A percentile compares a stretch with the other conserved stretches of the same genome.
Conservation (phyloP, 2,888 invertebrate species). For the Amphimallon solstitiale region DNA sequence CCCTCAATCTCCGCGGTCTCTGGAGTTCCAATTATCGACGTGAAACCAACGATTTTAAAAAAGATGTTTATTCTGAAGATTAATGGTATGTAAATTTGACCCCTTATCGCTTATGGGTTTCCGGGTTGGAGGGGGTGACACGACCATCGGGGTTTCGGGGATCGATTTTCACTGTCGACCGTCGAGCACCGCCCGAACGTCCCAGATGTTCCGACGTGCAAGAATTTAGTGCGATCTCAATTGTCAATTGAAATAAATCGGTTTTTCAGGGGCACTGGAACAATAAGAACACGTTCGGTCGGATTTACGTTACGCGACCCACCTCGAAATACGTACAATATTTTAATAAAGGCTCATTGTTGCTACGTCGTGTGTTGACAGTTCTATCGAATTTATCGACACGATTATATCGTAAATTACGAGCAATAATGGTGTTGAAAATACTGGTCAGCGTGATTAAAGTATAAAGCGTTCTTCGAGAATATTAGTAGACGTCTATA, state of each 20-base stretch:
- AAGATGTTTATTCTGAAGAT: constrained; percentile 25
- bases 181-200: not conserved
- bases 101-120: constrained; percentile 20
- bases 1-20: not conserved
- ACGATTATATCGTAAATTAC: not conserved
- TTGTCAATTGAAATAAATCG: constrained; percentile 23
- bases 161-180: constrained; percentile 8
- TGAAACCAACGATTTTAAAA: not conserved
- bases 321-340: not conserved
- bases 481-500: too few species aligned
- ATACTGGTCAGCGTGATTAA: not conserved
- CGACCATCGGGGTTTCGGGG: not conserved
- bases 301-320: not conserved
- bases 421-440: not conserved
- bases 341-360: not conserved
- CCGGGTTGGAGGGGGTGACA: not conserved
- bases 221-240: constrained; percentile 20
- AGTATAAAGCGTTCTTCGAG: too few species aligned
- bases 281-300: not conserved
- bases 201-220: constrained; percentile 8
- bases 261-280: not conserved
- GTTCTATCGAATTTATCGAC: not conserved
- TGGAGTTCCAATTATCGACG: constrained; percentile 21
- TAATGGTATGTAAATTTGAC: constrained; percentile 31
- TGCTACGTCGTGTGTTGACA: not conserved